Percentiles rank a stretch among this genome's conserved stretches.
Conservation (phyloP, 2,797 vertebrate genomes). For the Centropyge bicolor region DNA sequence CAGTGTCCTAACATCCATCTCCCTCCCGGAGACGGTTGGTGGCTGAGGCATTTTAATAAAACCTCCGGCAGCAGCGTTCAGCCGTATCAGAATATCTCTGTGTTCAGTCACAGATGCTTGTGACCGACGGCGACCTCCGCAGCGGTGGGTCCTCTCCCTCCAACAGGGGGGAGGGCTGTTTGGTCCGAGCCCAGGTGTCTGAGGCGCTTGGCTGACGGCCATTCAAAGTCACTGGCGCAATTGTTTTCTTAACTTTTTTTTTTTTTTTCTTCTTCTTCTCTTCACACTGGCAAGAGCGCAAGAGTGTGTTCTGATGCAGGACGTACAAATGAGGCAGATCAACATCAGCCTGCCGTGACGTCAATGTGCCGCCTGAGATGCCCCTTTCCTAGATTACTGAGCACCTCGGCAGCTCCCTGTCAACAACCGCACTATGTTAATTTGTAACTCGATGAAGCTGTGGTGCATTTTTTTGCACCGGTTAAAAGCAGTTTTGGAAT, state of each 20-base stretch:
- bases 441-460: neutral
- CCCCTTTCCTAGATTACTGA: conserved; percentile 26
- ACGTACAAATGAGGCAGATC: conserved; percentile 49
- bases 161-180: conserved; percentile 69
- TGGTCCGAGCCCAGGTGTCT: conserved; percentile 79
- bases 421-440: conserved; percentile 1
- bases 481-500: conserved; percentile 14
- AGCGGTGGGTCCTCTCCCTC: conserved; percentile 70
- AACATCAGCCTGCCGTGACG: conserved; percentile 35
- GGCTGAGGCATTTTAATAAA: conserved; percentile 57
- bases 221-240: conserved; percentile 74
- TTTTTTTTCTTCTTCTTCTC: too few species aligned
- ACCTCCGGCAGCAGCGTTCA: conserved; percentile 47
- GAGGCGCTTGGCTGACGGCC: conserved; percentile 78
- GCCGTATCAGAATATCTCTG: conserved; percentile 61
- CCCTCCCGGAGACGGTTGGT: neutral
- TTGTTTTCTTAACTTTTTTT: conserved; percentile 62
- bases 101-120: conserved; percentile 60
- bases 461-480: neutral
- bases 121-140: conserved; percentile 67
- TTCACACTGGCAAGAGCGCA: conserved; percentile 52
- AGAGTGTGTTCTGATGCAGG: conserved; percentile 57
- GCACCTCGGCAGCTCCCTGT: conserved; percentile 23
- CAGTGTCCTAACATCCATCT: conserved; percentile 39
- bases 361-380: conserved; percentile 27